These are phyloP conservation scores for Aphelenchoides fujianensis DNA, from an alignment of 1,140 invertebrate genomes.

Conservation along the genomic window DNA sequence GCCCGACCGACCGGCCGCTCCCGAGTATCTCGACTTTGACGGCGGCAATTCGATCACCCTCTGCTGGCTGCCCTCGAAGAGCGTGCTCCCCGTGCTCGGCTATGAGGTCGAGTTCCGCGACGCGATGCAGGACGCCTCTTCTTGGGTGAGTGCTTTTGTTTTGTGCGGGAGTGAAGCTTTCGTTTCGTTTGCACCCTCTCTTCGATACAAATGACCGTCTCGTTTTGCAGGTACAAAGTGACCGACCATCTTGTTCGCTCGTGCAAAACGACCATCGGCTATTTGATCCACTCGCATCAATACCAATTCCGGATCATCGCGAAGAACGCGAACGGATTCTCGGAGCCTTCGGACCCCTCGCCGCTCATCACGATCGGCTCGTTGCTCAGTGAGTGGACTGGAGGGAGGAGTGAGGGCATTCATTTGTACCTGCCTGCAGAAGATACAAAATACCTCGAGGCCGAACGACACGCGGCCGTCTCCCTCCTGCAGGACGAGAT, in stretches of 20 bases:
- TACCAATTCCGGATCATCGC: constrained; percentile 61
- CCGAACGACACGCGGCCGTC: constrained; percentile 57
- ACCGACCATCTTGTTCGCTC: constrained; percentile 54
- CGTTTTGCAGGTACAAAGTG: constrained; percentile 62
- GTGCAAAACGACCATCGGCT: constrained; percentile 60
- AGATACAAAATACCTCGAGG: constrained; percentile 56
- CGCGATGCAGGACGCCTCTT: constrained; percentile 52
- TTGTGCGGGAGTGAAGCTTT: too few species aligned
- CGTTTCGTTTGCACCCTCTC: too few species aligned
- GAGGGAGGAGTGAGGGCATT: not conserved
- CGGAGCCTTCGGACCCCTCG: constrained; percentile 59
- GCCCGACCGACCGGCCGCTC: constrained; percentile 49
- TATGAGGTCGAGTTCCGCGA: constrained; percentile 60
- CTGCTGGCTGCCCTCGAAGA: constrained; percentile 60
- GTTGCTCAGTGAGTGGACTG: constrained; percentile 25
- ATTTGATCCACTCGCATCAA: constrained; percentile 56
- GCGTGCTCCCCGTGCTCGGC: constrained; percentile 52
- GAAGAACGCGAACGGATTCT: constrained; percentile 55
- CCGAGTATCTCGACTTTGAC: constrained; percentile 58
- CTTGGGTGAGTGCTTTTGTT: too few species aligned
- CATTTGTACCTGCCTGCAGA: constrained; percentile 25
- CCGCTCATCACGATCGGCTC: constrained; percentile 53
- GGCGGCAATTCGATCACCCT: constrained; percentile 56
- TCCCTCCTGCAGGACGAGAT: constrained; percentile 58
- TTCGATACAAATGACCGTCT: too few species aligned